These are phyloP conservation scores for Chrysopa pallens DNA, from an alignment of 1,140 invertebrate genomes.

Conservation along the genomic window DNA sequence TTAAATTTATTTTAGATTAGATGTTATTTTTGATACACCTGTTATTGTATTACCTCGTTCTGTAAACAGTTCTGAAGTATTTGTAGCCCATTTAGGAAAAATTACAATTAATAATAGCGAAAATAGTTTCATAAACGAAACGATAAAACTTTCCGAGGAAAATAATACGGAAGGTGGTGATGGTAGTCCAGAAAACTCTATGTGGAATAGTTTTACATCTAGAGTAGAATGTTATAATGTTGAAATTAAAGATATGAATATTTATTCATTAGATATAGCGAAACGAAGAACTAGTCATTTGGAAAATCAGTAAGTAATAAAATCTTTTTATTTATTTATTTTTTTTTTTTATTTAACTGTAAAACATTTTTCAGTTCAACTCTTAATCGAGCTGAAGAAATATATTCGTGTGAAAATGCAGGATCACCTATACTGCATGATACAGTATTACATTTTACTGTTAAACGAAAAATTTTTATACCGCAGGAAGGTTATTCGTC, in stretches of 20 bases:
- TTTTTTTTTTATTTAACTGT: too few species aligned
- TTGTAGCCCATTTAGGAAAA: conserved; percentile 84
- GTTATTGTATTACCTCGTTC: conserved; percentile 71
- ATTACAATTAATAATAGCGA: conserved; percentile 45
- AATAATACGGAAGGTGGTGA: conserved; percentile 5
- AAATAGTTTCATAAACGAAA: conserved; percentile 6
- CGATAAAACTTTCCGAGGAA: background rate
- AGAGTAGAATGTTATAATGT: conserved; percentile 31
- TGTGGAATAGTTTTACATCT: conserved; percentile 14
- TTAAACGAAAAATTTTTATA: conserved; percentile 3
- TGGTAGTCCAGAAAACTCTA: conserved; percentile 8
- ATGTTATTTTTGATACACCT: conserved; percentile 73
- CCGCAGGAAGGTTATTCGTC: conserved; percentile 5
- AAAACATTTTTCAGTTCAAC: background rate
- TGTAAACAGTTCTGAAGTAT: conserved; percentile 59
- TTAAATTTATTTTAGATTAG: conserved; percentile 35
- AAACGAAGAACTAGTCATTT: conserved; percentile 12
- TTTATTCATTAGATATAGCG: conserved; percentile 54
- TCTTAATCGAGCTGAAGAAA: conserved; percentile 10
- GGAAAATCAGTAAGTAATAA: conserved; percentile 5
- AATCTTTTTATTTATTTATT: too few species aligned
- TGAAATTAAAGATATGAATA: conserved; percentile 72
- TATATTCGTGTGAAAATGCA: conserved; percentile 15
- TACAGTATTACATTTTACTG: conserved; percentile 9
- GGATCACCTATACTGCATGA: conserved; percentile 20